A percentile compares a stretch with the other conserved stretches of the same genome.
These are phyloP conservation scores for Coregonus ussuriensis DNA, from an alignment of 2,797 vertebrate genomes.

Conservation along the genomic window DNA sequence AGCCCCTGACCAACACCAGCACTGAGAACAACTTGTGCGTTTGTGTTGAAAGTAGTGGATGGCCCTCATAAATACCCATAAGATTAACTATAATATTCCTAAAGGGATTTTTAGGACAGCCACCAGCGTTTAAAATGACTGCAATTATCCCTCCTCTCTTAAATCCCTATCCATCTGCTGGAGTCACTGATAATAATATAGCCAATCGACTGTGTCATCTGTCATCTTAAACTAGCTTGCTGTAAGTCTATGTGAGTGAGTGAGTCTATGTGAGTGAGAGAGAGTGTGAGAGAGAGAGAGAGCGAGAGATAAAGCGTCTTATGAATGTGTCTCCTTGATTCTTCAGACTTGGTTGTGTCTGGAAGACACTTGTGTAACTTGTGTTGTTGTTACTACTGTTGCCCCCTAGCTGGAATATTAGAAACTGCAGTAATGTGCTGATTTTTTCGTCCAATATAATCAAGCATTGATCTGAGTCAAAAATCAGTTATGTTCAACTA, in stretches of 20 bases:
- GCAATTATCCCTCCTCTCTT: not conserved
- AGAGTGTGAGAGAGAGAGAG: no score
- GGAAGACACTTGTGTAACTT: not conserved
- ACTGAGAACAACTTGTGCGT: not conserved
- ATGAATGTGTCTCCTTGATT: not conserved
- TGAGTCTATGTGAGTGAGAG: no score
- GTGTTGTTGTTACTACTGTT: slow-evolving; percentile 31
- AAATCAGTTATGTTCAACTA: not conserved
- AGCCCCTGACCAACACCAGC: not conserved
- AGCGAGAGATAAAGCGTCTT: not conserved
- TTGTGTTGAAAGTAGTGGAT: slow-evolving; percentile 18
- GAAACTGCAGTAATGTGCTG: slow-evolving; percentile 17
- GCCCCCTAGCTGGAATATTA: slow-evolving; percentile 42
- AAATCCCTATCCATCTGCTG: slow-evolving; percentile 39
- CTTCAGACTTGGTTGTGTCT: not conserved
- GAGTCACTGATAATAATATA: slow-evolving; percentile 36
- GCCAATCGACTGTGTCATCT: slow-evolving; percentile 41
- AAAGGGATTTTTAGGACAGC: not conserved
- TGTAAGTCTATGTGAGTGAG: not conserved
- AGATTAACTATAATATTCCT: slow-evolving; percentile 3
- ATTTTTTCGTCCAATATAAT: not conserved
- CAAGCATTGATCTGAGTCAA: not conserved
- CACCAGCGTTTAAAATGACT: slow-evolving; percentile 20
- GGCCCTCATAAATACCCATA: not conserved
- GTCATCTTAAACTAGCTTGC: slow-evolving; percentile 27